Percentiles rank a stretch among this genome's conserved stretches.
Evolutionary conservation across 1,140 invertebrate genomes (phyloP).

Genomic region (Sitophilus oryzae): DNA sequence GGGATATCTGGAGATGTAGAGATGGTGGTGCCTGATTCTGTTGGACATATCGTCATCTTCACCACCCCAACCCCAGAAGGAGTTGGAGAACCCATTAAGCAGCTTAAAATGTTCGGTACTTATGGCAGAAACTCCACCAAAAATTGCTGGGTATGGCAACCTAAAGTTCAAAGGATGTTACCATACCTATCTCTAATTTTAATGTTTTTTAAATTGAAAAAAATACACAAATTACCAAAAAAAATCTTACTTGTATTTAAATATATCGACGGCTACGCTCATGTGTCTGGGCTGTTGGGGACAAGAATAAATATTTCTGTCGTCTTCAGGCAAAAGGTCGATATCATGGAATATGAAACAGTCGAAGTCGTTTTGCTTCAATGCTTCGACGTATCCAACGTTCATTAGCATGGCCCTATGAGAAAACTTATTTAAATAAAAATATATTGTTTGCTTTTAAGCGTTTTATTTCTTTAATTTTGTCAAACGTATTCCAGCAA

Average conservation of each 20-base stretch:
- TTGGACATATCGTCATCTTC: constrained; percentile 92
- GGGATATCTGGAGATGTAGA: constrained; percentile 82
- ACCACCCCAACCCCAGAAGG: constrained; percentile 89
- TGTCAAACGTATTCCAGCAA: no score
- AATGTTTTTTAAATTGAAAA: background rate
- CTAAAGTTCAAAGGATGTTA: constrained; percentile 47
- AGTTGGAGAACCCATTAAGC: constrained; percentile 88
- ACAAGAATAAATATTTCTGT: constrained; percentile 86
- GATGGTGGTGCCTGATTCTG: constrained; percentile 68
- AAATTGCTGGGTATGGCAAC: constrained; percentile 81
- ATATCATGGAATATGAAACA: constrained; percentile 97
- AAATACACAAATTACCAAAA: background rate
- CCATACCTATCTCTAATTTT: background rate
- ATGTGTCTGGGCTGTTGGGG: constrained; percentile 88
- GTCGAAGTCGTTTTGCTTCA: constrained; percentile 69
- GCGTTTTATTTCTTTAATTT: no score
- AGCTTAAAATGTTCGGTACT: constrained; percentile 71
- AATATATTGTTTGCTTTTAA: no score
- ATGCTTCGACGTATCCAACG: constrained; percentile 84
- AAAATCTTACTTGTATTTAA: constrained; percentile 67
- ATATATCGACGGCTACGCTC: constrained; percentile 88
- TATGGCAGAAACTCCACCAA: constrained; percentile 85
- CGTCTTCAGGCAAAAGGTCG: constrained; percentile 88
- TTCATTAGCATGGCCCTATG: constrained; percentile 86
- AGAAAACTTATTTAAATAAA: background rate